Evolutionary conservation across 2,888 invertebrate species (phyloP), one percentile per base, ranked within the genome.

Genomic region (Invenusta paracnida): DNA sequence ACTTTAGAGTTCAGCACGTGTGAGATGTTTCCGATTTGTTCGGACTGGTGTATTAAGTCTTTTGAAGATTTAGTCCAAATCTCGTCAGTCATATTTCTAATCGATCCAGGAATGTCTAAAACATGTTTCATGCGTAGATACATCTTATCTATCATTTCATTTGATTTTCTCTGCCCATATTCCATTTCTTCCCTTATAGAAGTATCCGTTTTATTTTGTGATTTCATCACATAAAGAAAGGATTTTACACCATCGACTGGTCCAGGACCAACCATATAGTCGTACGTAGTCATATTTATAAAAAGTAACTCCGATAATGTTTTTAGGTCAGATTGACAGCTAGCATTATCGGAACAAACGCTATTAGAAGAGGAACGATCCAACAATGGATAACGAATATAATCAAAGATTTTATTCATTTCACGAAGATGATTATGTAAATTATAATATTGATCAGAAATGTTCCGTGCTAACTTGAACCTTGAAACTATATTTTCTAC

Each of bases 1-100:
- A 48, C 48, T 48, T 5, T 48, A 48, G n/a, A 30, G 23, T 83
- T 25, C 25, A 83, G 11, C 25, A 25, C 0, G 17, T 23, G 29
- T 0, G 84, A 67, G 27, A 84, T 28, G 29, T 84, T 84, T 67
- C 67, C 28, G 28, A 84, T 84, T 29, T 67, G 30, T 84, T 84
- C 84, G 13, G 29, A 66, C 28, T 17, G 27, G 0, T 81, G 67
- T 1, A 67, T 25, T 17, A 84, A 67, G 13, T 84, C 73, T 27
- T 84, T 67, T 1, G 67, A 66, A 66, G 67, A 67, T 30, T 84
- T 84, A 23, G 84, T 67, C 84, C 84, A 84, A 0, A 67, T 84
- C n/a, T 84, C 84, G 67, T 67, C 29, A 66, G 84, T 84, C 84
- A 84, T 84, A 25, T 84, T 84, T 27, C 84, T 27, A n/a, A 84